Conservation (phyloP, 2,113 vertebrate species). For the Porphyrio hochstetteri region DNA sequence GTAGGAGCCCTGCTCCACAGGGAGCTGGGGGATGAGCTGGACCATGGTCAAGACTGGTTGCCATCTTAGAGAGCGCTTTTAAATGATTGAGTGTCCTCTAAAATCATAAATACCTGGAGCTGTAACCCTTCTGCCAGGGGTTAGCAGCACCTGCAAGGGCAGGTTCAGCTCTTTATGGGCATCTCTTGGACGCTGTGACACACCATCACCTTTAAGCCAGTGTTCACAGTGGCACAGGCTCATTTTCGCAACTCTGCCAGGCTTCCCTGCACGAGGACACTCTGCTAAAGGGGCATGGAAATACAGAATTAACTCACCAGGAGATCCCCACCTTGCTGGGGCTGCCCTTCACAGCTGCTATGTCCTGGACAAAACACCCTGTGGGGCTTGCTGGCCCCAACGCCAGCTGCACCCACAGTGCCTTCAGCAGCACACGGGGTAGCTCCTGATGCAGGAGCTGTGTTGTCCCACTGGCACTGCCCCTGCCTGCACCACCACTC, state of each 20-base stretch:
- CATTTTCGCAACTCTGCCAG: not conserved
- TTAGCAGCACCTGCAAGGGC: not conserved
- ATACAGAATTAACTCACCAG: not conserved
- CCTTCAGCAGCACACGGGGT: rapidly evolving
- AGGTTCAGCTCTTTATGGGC: not conserved
- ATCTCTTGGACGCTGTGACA: not conserved
- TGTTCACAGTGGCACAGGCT: not conserved
- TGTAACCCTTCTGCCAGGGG: not conserved
- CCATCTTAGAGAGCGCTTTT: constrained; percentile 10
- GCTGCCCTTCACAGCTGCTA: not conserved
- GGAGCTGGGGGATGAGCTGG: constrained; percentile 33
- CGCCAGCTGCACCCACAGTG: not conserved
- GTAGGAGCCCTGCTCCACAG: not conserved
- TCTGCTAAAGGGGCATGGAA: not conserved
- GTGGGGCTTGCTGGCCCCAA: not conserved
- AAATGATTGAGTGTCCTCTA: not conserved
- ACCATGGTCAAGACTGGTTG: constrained; percentile 22
- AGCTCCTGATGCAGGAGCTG: not conserved
- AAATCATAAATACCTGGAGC: not conserved
- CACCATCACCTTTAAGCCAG: not conserved
- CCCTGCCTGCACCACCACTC: not conserved
- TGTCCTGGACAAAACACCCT: not conserved
- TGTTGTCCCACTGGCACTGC: not conserved
- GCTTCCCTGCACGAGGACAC: not conserved
- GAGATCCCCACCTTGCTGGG: not conserved